Conservation (phyloP, 2,113 vertebrate genomes). For the Melanerpes formicivorus region DNA sequence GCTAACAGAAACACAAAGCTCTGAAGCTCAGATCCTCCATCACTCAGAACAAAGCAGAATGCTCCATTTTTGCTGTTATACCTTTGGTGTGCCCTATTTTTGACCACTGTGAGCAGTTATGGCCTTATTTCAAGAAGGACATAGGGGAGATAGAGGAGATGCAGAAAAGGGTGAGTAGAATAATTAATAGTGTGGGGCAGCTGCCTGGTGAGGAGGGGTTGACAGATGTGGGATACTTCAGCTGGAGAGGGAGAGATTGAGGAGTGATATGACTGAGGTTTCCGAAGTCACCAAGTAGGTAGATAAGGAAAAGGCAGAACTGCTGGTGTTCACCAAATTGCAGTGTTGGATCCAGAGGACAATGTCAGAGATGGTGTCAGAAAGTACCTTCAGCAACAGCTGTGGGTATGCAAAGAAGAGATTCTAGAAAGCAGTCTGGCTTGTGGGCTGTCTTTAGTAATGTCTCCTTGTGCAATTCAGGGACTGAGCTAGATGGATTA, state of each 20-base stretch:
- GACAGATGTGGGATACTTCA: background rate
- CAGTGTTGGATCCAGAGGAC: background rate
- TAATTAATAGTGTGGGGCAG: background rate
- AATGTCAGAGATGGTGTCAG: background rate
- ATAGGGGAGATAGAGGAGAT: background rate
- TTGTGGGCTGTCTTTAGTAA: background rate
- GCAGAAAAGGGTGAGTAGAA: background rate
- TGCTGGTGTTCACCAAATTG: background rate
- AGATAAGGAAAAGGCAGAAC: background rate
- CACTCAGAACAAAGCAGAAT: background rate
- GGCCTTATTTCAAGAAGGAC: background rate
- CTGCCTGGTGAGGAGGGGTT: background rate
- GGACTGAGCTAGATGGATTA: background rate
- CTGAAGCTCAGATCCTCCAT: background rate
- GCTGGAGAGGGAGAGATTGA: background rate
- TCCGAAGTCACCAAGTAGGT: background rate
- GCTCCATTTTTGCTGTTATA: background rate
- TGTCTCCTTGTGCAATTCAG: background rate
- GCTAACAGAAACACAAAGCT: background rate
- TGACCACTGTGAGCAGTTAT: background rate
- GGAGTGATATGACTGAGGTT: background rate
- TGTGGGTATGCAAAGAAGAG: accelerated
- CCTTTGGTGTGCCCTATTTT: background rate
- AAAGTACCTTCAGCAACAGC: background rate
- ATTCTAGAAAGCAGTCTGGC: background rate